Conservation (phyloP, 2,888 invertebrate genomes). For the Lapara coniferarum region DNA sequence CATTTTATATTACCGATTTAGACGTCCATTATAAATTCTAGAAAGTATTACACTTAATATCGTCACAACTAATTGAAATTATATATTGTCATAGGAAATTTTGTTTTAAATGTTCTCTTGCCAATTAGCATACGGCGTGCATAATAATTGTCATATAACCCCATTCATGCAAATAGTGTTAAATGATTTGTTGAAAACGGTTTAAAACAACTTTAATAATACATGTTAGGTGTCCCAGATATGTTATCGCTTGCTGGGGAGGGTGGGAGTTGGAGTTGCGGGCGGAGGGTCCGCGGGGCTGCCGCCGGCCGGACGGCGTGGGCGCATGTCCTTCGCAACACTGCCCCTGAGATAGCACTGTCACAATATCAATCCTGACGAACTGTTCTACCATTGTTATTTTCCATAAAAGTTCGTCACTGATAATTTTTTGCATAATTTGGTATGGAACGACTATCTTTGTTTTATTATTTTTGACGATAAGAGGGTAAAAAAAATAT, state of each 20-base stretch:
- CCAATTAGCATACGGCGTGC: too few relatives aligned
- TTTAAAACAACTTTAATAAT: constrained; percentile 33
- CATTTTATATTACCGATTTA: background rate
- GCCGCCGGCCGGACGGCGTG: constrained; percentile 64
- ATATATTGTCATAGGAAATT: too few relatives aligned
- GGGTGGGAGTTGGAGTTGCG: constrained; percentile 42
- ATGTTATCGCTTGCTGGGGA: constrained; percentile 54
- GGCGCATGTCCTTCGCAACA: constrained; percentile 74
- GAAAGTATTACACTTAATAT: background rate
- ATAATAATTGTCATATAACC: background rate
- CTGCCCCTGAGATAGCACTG: constrained; percentile 64
- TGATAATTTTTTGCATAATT: constrained; percentile 15
- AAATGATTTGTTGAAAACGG: constrained; percentile 8
- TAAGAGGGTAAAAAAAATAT: background rate
- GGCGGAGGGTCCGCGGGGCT: constrained; percentile 34
- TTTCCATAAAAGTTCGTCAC: background rate
- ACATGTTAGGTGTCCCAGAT: constrained; percentile 48
- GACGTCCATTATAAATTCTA: background rate
- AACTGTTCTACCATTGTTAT: constrained; percentile 17
- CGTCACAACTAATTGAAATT: too few relatives aligned
- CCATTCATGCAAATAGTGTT: background rate
- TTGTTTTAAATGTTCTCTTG: too few relatives aligned
- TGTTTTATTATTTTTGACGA: background rate
- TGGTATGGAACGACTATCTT: background rate
- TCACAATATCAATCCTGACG: constrained; percentile 48